phyloP scores from a whole-genome alignment of 2,113 vertebrate genomes.

The Steatornis caripensis region DNA sequence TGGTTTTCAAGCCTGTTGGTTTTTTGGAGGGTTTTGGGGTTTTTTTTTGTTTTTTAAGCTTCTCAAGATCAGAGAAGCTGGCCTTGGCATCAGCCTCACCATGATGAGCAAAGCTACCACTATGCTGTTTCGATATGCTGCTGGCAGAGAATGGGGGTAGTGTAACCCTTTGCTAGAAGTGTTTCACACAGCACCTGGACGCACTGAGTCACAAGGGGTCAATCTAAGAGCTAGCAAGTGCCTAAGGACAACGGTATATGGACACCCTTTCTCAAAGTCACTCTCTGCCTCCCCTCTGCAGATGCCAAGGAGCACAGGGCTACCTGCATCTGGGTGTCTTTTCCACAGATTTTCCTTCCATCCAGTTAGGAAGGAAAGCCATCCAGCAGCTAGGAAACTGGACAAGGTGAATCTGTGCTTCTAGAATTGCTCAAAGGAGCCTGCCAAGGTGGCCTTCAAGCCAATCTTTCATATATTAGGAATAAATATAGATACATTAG shows the following conservation, averaged over 20 bases:
- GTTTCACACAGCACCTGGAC: neutral
- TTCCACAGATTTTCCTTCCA: neutral
- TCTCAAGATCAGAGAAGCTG: neutral
- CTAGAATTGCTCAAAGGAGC: neutral
- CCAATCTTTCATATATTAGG: neutral
- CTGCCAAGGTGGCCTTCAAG: neutral
- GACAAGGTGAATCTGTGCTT: neutral
- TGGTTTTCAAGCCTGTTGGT: neutral
- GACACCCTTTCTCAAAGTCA: neutral
- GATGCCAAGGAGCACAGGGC: neutral
- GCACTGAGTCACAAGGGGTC: neutral
- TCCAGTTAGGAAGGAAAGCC: no score
- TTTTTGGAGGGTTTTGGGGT: no score
- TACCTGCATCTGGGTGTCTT: neutral
- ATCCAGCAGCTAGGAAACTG: fast-evolving
- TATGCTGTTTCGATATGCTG: neutral
- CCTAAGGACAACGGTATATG: neutral
- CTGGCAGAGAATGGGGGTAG: neutral
- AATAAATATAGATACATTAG: neutral
- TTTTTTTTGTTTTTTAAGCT: neutral
- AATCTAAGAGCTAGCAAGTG: neutral
- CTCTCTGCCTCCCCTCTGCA: neutral
- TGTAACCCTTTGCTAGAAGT: neutral
- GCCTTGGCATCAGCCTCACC: neutral
- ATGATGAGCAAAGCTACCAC: neutral